Conservation (phyloP, 2,888 invertebrate species). For the Pseudeuparius sepicola region DNA sequence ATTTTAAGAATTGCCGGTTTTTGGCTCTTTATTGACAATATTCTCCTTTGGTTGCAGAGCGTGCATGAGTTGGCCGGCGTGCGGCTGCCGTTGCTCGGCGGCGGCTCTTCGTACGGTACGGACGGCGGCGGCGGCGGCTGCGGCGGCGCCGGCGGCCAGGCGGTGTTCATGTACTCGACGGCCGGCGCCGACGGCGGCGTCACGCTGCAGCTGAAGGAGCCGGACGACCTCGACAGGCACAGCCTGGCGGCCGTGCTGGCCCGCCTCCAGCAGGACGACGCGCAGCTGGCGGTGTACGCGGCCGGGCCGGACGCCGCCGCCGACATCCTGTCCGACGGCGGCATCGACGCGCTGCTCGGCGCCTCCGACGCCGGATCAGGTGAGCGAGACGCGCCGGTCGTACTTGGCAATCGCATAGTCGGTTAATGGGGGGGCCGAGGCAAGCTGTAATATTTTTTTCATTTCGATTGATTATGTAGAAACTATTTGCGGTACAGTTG, state of each 20-base stretch:
- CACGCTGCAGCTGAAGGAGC: constrained; percentile 53
- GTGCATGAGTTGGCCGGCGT: constrained; percentile 40
- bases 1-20: no score
- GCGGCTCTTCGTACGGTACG: constrained; percentile 57
- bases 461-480: no score
- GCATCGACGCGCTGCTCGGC: constrained; percentile 48
- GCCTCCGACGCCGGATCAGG: constrained; percentile 44
- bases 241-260: constrained; percentile 41
- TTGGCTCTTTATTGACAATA: no score
- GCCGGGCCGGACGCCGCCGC: constrained; percentile 69
- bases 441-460: no score
- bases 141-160: constrained; percentile 48
- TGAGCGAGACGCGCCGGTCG: no score
- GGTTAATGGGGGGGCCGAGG: no score
- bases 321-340: constrained; percentile 57
- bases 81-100: constrained; percentile 44
- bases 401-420: no score
- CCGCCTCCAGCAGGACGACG: constrained; percentile 49
- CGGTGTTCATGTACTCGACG: constrained; percentile 61
- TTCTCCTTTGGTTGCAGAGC: constrained; percentile 31
- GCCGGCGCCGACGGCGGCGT: constrained; percentile 56
- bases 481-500: no score
- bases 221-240: constrained; percentile 41
- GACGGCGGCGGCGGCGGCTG: constrained; percentile 54
- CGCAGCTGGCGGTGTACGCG: constrained; percentile 61